Percentiles rank a stretch among this genome's conserved stretches.
Conservation (phyloP, 1,140 invertebrate genomes). For the Archegozetes longisetosus region DNA sequence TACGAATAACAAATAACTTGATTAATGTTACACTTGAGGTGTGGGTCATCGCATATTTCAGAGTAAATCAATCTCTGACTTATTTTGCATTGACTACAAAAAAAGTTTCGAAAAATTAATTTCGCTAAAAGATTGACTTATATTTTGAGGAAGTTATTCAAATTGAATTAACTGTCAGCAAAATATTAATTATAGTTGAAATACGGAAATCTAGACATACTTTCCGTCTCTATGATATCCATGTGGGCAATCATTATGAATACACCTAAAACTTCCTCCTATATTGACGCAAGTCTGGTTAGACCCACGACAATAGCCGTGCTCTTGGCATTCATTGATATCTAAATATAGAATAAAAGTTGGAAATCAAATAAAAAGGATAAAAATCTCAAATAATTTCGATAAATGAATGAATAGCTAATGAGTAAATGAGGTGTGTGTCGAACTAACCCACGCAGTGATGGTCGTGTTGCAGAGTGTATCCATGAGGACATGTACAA, state of each 20-base stretch:
- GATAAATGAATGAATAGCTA: background rate
- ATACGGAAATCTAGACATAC: background rate
- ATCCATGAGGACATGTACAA: slow-evolving; percentile 71
- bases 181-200: background rate
- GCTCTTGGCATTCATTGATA: slow-evolving; percentile 65
- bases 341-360: slow-evolving; percentile 36
- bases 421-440: background rate
- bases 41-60: slow-evolving; percentile 13
- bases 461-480: slow-evolving; percentile 62
- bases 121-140: too few species aligned
- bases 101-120: too few species aligned
- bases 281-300: slow-evolving; percentile 79
- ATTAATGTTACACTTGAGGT: background rate
- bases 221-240: slow-evolving; percentile 52
- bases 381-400: background rate
- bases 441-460: slow-evolving; percentile 7
- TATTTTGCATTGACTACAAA: slow-evolving; percentile 4
- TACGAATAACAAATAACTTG: slow-evolving; percentile 12
- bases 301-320: slow-evolving; percentile 38
- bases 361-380: background rate
- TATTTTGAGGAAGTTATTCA: too few species aligned
- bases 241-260: slow-evolving; percentile 59
- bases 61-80: slow-evolving; percentile 6
- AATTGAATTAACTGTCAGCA: background rate
- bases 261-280: slow-evolving; percentile 69